phyloP scores from a whole-genome alignment of 2,113 vertebrate genomes.

The Aphyosemion australe region DNA sequence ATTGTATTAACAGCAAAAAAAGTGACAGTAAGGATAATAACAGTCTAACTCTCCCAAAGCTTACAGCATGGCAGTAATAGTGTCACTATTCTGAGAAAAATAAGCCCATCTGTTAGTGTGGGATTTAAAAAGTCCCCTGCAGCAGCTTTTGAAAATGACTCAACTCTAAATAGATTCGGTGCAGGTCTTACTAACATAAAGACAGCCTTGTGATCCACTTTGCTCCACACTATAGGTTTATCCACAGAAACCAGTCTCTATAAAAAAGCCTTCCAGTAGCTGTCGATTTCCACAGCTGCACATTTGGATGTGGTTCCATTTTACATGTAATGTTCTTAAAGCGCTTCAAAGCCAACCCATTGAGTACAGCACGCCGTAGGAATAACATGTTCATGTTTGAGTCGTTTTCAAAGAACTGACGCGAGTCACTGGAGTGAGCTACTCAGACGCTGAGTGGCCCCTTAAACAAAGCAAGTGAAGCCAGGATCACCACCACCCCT shows the following conservation, averaged over 20 bases:
- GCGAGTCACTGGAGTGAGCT: slow-evolving; percentile 5
- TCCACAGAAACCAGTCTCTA: slow-evolving; percentile 47
- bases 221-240: slow-evolving; percentile 40
- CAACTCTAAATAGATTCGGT: slow-evolving; percentile 54
- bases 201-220: slow-evolving; percentile 52
- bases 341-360: background rate
- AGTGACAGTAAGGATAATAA: background rate
- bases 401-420: slow-evolving; percentile 18
- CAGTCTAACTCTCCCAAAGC: background rate
- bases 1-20: background rate
- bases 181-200: slow-evolving; percentile 49
- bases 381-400: slow-evolving; percentile 21
- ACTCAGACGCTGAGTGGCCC: slow-evolving; percentile 15
- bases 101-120: slow-evolving; percentile 48
- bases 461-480: slow-evolving; percentile 24
- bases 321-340: slow-evolving; percentile 19
- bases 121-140: slow-evolving; percentile 44
- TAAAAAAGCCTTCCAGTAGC: slow-evolving; percentile 32
- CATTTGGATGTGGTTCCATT: slow-evolving; percentile 8
- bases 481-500: background rate
- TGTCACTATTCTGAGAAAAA: slow-evolving; percentile 43
- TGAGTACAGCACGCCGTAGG: slow-evolving; percentile 12
- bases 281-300: slow-evolving; percentile 20
- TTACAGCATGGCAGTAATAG: slow-evolving; percentile 21
- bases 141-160: slow-evolving; percentile 51